Evolutionary conservation across 1,140 invertebrate species (phyloP).

Genomic region (Vanessa tameamea): DNA sequence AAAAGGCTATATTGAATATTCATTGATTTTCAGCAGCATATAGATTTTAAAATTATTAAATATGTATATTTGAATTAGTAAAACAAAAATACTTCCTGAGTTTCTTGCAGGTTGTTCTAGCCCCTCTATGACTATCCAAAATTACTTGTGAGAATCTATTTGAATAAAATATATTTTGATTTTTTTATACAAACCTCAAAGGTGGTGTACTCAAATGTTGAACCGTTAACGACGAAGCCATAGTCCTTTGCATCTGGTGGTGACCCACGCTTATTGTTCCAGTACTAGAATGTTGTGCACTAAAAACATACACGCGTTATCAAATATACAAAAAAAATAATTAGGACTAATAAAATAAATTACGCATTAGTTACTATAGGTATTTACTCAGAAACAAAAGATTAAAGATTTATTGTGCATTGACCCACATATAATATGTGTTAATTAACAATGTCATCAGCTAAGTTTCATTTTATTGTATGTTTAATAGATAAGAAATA

Average conservation of each 20-base stretch:
- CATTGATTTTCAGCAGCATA: too few relatives aligned
- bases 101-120: too few relatives aligned
- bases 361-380: neutral
- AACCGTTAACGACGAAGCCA: constrained; percentile 71
- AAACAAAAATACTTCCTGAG: too few relatives aligned
- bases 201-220: constrained; percentile 71
- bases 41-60: too few relatives aligned
- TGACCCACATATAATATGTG: constrained; percentile 10
- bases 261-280: constrained; percentile 60
- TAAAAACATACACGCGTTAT: constrained; percentile 42
- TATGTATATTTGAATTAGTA: too few relatives aligned
- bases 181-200: constrained; percentile 48
- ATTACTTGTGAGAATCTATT: too few relatives aligned
- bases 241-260: constrained; percentile 67
- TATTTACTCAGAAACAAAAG: neutral
- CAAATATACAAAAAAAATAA: constrained; percentile 12
- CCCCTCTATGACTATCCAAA: too few relatives aligned
- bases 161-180: too few relatives aligned
- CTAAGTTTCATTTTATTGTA: constrained; percentile 1
- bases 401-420: neutral
- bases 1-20: too few relatives aligned
- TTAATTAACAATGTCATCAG: constrained; percentile 14
- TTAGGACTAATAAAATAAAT: constrained; percentile 7
- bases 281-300: constrained; percentile 62
- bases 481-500: neutral